A percentile compares a stretch with the other conserved stretches of the same genome.
These are phyloP conservation scores for Campoletis sonorensis DNA, from an alignment of 1,140 invertebrate genomes.

Conservation along the genomic window DNA sequence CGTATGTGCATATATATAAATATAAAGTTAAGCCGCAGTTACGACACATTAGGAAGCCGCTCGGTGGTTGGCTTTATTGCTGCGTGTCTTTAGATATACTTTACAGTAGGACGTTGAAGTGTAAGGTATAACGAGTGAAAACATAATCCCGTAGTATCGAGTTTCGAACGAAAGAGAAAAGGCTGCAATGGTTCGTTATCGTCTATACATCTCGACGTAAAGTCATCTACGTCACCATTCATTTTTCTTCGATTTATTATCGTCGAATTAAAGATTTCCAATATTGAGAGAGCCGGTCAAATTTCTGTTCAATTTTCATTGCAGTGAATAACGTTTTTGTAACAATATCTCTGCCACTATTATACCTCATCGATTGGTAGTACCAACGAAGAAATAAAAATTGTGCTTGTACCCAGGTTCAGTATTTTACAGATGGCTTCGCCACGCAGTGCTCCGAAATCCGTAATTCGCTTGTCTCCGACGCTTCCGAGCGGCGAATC, in stretches of 20 bases:
- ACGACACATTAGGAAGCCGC: constrained; percentile 37
- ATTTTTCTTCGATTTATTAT: background rate
- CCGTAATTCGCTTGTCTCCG: too few species aligned
- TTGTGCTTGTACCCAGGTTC: too few species aligned
- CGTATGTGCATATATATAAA: background rate
- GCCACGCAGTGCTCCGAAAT: too few species aligned
- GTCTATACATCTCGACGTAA: background rate
- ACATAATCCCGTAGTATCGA: constrained; percentile 15
- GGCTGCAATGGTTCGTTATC: constrained; percentile 10
- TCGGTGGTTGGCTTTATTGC: constrained; percentile 4
- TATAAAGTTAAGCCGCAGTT: background rate
- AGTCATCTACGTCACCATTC: background rate
- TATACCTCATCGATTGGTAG: too few species aligned
- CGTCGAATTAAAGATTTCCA: too few species aligned
- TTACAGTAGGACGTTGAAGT: background rate
- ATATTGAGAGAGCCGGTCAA: too few species aligned
- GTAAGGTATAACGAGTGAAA: constrained; percentile 28
- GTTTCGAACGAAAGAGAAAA: constrained; percentile 34
- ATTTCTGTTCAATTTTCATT: too few species aligned
- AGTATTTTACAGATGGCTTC: too few species aligned
- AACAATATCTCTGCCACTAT: too few species aligned
- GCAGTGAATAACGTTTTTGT: too few species aligned
- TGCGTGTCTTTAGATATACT: constrained; percentile 11
- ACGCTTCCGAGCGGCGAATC: too few species aligned
- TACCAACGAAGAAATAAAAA: too few species aligned